Base-by-base conservation (phyloP, 35 echinoderm and acorn worm genomes). In the Heliocidaris tuberculata region DNA sequence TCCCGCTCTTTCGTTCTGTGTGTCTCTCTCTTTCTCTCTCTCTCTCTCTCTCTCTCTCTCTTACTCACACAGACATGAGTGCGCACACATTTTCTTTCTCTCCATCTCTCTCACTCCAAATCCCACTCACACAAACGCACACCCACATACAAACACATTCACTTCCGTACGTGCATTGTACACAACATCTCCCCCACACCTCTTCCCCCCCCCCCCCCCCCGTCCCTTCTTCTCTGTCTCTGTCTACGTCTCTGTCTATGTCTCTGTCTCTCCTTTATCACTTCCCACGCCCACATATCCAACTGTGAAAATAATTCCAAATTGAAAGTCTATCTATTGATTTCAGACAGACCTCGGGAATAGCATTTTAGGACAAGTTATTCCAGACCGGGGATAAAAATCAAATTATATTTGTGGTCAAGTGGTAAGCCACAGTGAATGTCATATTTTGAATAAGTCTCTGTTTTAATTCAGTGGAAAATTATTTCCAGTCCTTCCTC, bases 271-370 rank as follows among this genome's bases (percentile, higher is more conserved):
- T 48, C 87, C 3, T 16, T 47, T 19, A n/a, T 32, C 31, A 47
- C 87, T 89, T 48, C 31, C 16, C 32, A 32, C 87, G 31, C 87
- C 87, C 87, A 32, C 87, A n/a, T 48, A 32, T 9, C 87, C 87
- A 89, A 32, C 31, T 48, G 47, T 48, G 47, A 31, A 89, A 32
- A 89, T 89, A 32, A 31, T 89, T 89, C 87, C 29, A 89, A 89
- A 17, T 48, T 89, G 65, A 78, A 78, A 78, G 65, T 78, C 65
- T 78, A n/a, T 78, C 65, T 89, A 30, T 89, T 89, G 87, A 89
- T 31, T 89, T 2, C 47, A 47, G 12, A 11, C 16, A 42, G 8
- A 42, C 31, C 47, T 89, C 32, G 47, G 31, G 87, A 89, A 32
- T 17, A 89, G 87, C 87, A 15, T 89, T 47, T 89, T 17, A 47